Conservation (phyloP, 2,888 invertebrate genomes). For the Entomobrya proxima region DNA sequence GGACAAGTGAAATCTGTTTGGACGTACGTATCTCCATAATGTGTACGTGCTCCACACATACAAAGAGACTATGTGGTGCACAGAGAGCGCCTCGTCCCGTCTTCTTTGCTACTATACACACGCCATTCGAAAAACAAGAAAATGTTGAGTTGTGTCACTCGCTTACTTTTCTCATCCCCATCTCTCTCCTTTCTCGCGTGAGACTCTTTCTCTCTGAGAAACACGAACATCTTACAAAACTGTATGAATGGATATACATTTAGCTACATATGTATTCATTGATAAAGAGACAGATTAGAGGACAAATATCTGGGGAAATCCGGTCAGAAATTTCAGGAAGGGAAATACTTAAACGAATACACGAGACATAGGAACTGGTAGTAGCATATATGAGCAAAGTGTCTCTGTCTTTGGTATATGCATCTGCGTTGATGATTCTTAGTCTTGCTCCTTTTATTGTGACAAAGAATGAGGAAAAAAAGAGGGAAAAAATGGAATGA, state of each 20-base stretch:
- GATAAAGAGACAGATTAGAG: slow-evolving; percentile 64
- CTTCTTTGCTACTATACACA: not conserved
- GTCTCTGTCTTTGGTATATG: not conserved
- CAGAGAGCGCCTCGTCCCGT: not conserved
- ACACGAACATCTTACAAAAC: not conserved
- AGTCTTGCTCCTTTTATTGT: slow-evolving; percentile 5
- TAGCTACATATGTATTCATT: slow-evolving; percentile 42
- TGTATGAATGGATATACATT: not conserved
- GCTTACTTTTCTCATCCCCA: slow-evolving; percentile 15
- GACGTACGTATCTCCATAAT: slow-evolving; percentile 27
- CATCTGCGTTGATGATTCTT: slow-evolving; percentile 7
- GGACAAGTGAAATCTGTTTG: slow-evolving; percentile 60
- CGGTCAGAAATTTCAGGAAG: slow-evolving; percentile 66
- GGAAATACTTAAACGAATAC: slow-evolving; percentile 31
- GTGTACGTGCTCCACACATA: not conserved
- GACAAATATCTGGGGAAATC: slow-evolving; percentile 67
- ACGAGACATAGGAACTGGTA: not conserved
- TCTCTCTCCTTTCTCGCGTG: not conserved
- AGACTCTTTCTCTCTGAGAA: not conserved
- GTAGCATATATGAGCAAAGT: not conserved
- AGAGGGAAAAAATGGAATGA: slow-evolving; percentile 41
- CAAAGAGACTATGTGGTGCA: no score
- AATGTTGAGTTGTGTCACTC: not conserved
- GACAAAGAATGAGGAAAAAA: slow-evolving; percentile 30
- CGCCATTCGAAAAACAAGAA: slow-evolving; percentile 2